A percentile compares a stretch with the other conserved stretches of the same genome.
These are phyloP conservation scores for Acromyrmex heyeri DNA, from an alignment of 1,140 invertebrate species.

Conservation along the genomic window DNA sequence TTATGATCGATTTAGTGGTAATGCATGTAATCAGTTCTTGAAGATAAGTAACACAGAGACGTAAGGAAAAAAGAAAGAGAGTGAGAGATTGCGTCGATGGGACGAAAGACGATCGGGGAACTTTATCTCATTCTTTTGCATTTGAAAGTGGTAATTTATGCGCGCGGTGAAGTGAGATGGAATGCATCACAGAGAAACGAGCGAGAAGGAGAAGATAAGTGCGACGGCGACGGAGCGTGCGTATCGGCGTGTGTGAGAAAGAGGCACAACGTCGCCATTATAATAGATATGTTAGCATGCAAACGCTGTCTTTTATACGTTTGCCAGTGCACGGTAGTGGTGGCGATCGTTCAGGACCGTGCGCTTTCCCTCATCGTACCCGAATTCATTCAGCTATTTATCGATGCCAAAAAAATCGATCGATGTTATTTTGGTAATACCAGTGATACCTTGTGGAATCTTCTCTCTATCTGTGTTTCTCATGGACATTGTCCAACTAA, in stretches of 20 bases:
- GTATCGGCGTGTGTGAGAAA: constrained; percentile 52
- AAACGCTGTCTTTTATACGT: constrained; percentile 80
- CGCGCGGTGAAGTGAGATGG: constrained; percentile 78
- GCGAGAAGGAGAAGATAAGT: constrained; percentile 27
- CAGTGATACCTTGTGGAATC: neutral
- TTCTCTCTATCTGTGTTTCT: neutral
- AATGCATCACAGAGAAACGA: constrained; percentile 68
- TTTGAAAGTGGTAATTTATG: constrained; percentile 83
- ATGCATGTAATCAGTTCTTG: constrained; percentile 33
- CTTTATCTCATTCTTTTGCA: constrained; percentile 82
- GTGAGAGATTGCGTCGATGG: neutral
- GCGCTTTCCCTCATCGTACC: neutral
- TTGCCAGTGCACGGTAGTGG: constrained; percentile 60
- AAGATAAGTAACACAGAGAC: constrained; percentile 14
- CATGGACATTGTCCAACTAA: neutral
- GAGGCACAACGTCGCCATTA: constrained; percentile 74
- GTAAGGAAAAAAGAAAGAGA: neutral
- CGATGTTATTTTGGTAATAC: neutral
- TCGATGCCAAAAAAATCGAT: neutral
- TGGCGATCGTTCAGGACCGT: constrained; percentile 58
- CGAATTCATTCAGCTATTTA: neutral
- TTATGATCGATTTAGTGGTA: neutral
- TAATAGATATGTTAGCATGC: constrained; percentile 84
- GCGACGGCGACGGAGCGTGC: constrained; percentile 52
- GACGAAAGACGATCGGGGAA: constrained; percentile 60